Conservation (phyloP, 92 coral and sea anemone species). For the Epizoanthus scotinus region DNA sequence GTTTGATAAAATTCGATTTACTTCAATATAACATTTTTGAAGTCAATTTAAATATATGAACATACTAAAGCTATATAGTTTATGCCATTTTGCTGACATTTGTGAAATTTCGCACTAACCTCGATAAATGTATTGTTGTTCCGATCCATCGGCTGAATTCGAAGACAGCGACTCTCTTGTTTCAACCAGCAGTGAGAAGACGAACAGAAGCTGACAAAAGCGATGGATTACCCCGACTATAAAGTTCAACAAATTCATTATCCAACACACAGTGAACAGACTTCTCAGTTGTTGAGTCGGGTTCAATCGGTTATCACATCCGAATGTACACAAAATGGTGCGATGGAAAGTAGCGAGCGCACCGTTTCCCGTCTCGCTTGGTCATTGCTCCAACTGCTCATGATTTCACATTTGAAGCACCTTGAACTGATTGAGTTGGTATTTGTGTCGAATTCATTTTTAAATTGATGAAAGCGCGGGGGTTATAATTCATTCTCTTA, state of each 20-base stretch:
- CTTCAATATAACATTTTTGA: too few species aligned
- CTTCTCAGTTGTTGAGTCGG: background rate
- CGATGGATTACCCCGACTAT: background rate
- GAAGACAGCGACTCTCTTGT: background rate
- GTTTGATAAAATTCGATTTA: background rate
- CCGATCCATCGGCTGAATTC: background rate
- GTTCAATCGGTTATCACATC: background rate
- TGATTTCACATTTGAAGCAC: constrained; percentile 4
- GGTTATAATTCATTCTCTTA: constrained; percentile 33
- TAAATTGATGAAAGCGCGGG: constrained; percentile 45
- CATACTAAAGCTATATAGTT: too few species aligned
- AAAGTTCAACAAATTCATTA: constrained; percentile 8
- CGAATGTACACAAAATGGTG: constrained; percentile 8
- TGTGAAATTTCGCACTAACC: constrained; percentile 23
- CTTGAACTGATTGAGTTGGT: constrained; percentile 25
- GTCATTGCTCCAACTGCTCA: background rate
- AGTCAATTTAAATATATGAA: too few species aligned
- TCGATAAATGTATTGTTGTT: constrained; percentile 3
- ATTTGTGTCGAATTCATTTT: constrained; percentile 39
- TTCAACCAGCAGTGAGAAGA: background rate
- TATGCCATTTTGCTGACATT: constrained; percentile 29
- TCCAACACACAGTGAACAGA: background rate
- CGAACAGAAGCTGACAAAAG: background rate
- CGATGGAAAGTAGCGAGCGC: background rate
- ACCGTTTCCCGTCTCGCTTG: background rate